phyloP scores from a whole-genome alignment of 2,797 vertebrate species.

The Semaprochilodus insignis region DNA sequence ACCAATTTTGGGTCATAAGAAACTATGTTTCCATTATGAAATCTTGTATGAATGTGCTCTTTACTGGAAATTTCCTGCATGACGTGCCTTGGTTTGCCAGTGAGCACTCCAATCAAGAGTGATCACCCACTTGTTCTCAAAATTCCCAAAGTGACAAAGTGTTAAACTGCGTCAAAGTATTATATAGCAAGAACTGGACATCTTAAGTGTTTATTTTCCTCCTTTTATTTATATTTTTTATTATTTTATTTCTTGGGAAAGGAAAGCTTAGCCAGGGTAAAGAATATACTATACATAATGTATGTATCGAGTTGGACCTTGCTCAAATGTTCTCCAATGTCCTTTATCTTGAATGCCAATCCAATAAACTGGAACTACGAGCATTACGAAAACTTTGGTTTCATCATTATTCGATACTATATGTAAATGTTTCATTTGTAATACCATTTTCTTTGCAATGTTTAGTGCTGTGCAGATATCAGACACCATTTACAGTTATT shows the following conservation, averaged over 20 bases:
- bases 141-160: conserved; percentile 39
- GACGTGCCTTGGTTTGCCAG: conserved; percentile 27
- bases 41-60: not conserved
- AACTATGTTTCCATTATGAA: not conserved
- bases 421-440: too few species aligned
- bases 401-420: not conserved
- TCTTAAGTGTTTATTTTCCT: not conserved
- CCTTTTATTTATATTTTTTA: conserved; percentile 11
- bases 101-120: conserved; percentile 32
- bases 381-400: conserved; percentile 7
- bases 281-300: not conserved
- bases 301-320: not conserved
- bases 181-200: conserved; percentile 43
- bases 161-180: conserved; percentile 69
- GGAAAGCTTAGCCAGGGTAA: not conserved
- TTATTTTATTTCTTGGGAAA: not conserved
- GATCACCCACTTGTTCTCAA: conserved; percentile 26
- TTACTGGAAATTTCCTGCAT: not conserved
- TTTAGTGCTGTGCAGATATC: too few species aligned
- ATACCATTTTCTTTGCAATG: too few species aligned
- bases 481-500: too few species aligned
- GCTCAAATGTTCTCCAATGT: conserved; percentile 6
- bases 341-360: conserved; percentile 38
- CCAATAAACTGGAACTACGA: conserved; percentile 80
- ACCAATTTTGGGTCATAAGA: not conserved